phyloP scores from a whole-genome alignment of 2,888 invertebrate genomes.

The Antheraea assamensis region DNA sequence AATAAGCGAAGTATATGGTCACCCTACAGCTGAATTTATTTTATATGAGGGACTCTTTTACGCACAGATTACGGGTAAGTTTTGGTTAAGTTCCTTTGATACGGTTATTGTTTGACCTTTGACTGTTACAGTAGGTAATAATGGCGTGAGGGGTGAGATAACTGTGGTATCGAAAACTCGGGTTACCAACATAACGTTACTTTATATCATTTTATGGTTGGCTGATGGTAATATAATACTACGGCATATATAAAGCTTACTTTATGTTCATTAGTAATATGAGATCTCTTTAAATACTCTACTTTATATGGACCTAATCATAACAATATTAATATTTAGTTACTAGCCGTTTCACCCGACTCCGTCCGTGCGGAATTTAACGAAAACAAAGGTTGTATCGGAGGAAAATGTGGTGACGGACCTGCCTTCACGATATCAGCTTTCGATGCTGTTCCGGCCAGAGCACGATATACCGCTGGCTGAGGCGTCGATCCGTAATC shows the following conservation, averaged over 20 bases:
- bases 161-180: neutral
- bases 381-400: too few relatives aligned
- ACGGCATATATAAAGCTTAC: neutral
- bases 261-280: too few relatives aligned
- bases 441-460: too few relatives aligned
- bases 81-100: conserved; percentile 21
- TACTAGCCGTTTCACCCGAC: too few relatives aligned
- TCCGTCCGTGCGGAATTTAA: too few relatives aligned
- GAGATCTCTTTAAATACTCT: too few relatives aligned
- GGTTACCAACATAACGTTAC: neutral
- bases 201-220: neutral
- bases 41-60: conserved; percentile 21
- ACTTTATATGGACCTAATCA: too few relatives aligned
- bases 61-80: conserved; percentile 18
- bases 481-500: too few relatives aligned
- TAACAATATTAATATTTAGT: too few relatives aligned
- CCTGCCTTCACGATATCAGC: too few relatives aligned
- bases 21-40: conserved; percentile 11
- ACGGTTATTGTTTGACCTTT: conserved; percentile 25
- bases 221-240: neutral
- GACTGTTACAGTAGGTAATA: conserved; percentile 14
- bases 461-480: too few relatives aligned
- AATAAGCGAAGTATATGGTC: neutral
- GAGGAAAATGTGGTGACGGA: too few relatives aligned
- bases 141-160: neutral